Conservation (phyloP, 2,888 invertebrate species). For the Pheosia gnoma region DNA sequence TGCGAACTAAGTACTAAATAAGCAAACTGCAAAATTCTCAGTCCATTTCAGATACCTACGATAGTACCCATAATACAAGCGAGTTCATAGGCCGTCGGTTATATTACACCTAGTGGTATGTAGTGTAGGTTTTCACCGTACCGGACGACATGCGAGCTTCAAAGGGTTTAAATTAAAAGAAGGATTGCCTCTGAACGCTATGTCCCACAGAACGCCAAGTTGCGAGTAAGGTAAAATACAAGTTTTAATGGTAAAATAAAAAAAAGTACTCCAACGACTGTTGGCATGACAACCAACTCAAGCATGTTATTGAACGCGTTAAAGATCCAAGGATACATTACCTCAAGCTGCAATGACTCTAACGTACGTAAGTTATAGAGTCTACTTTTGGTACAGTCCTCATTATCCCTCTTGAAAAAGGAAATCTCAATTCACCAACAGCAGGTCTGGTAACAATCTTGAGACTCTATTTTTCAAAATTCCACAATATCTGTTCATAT, state of each 20-base stretch:
- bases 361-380: no score
- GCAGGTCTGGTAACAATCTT: no score
- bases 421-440: no score
- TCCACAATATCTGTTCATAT: no score
- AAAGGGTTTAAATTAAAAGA: conserved; percentile 8
- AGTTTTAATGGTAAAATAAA: conserved; percentile 17
- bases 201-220: conserved; percentile 11
- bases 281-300: not conserved
- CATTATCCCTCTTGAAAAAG: no score
- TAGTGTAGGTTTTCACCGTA: conserved; percentile 1
- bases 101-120: not conserved
- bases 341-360: not conserved
- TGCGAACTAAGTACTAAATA: no score
- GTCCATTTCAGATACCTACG: no score
- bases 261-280: not conserved
- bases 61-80: no score
- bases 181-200: conserved; percentile 6
- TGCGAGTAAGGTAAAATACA: conserved; percentile 15
- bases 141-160: conserved; percentile 5
- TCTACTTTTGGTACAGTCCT: no score
- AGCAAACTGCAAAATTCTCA: no score
- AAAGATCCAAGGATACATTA: no score
- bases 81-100: not conserved
- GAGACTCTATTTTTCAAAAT: no score
- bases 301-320: not conserved